Conservation (phyloP, 2,797 vertebrate genomes). For the Cryptoprocta ferox region DNA sequence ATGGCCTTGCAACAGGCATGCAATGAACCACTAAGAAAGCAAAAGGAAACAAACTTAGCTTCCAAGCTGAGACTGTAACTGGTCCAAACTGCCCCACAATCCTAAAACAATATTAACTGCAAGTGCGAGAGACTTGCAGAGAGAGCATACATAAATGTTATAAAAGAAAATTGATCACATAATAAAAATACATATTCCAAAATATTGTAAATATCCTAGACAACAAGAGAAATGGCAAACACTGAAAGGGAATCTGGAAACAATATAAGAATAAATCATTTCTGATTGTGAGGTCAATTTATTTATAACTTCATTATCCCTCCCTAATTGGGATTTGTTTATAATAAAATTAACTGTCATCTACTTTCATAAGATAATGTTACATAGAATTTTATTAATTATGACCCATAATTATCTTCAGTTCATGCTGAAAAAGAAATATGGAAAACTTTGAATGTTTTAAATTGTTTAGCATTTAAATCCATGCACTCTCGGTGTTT, state of each 20-base stretch:
- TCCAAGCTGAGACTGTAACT: background rate
- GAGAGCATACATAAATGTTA: background rate
- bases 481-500: background rate
- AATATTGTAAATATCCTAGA: background rate
- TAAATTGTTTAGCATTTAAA: conserved; percentile 26
- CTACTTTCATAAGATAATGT: background rate
- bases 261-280: background rate
- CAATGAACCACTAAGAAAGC: background rate
- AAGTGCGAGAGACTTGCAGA: background rate
- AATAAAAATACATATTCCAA: background rate
- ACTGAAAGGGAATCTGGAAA: background rate
- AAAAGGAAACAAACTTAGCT: background rate
- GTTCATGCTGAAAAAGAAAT: background rate
- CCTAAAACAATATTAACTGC: background rate
- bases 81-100: background rate
- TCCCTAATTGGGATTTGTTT: background rate
- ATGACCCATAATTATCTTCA: background rate
- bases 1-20: background rate
- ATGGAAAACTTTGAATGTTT: background rate
- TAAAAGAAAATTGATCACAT: background rate
- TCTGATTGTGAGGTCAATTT: background rate
- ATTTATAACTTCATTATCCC: background rate
- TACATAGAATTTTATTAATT: background rate
- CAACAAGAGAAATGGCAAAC: background rate
- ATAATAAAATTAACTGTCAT: conserved; percentile 1